These are phyloP conservation scores for Centroberyx gerrardi DNA, from an alignment of 2,797 vertebrate species.

Conservation along the genomic window DNA sequence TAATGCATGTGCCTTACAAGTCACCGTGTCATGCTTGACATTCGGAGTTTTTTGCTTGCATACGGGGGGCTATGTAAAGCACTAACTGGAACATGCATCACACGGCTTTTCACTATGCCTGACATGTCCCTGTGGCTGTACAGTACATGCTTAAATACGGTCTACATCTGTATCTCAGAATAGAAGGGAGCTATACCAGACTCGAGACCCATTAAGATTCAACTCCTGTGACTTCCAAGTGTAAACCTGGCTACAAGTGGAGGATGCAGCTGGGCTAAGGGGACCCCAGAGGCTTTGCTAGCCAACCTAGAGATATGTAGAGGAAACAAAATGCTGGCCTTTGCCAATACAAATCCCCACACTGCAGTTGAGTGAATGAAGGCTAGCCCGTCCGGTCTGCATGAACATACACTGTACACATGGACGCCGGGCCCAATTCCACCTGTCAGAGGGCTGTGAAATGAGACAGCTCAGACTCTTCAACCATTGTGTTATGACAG, in stretches of 20 bases:
- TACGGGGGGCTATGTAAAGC: conserved; percentile 43
- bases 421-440: conserved; percentile 38
- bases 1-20: conserved; percentile 34
- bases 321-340: conserved; percentile 60
- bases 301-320: conserved; percentile 65
- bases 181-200: conserved; percentile 32
- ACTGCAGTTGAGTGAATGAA: conserved; percentile 38
- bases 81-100: conserved; percentile 47
- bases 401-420: conserved; percentile 47
- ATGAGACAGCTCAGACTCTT: conserved; percentile 66
- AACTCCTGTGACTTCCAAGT: conserved; percentile 67
- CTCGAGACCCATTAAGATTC: conserved; percentile 73
- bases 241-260: conserved; percentile 72
- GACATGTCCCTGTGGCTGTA: conserved; percentile 28
- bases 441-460: conserved; percentile 67
- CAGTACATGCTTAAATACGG: conserved; percentile 30
- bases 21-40: conserved; percentile 19
- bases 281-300: conserved; percentile 68
- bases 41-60: conserved; percentile 32
- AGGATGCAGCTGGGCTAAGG: conserved; percentile 79
- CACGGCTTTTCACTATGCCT: conserved; percentile 39
- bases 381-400: conserved; percentile 27
- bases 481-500: conserved; percentile 67
- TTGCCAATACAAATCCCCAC: conserved; percentile 62
- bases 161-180: conserved; percentile 43